These are phyloP conservation scores for Asarcornis scutulata DNA, from an alignment of 2,113 vertebrate species.

Conservation along the genomic window DNA sequence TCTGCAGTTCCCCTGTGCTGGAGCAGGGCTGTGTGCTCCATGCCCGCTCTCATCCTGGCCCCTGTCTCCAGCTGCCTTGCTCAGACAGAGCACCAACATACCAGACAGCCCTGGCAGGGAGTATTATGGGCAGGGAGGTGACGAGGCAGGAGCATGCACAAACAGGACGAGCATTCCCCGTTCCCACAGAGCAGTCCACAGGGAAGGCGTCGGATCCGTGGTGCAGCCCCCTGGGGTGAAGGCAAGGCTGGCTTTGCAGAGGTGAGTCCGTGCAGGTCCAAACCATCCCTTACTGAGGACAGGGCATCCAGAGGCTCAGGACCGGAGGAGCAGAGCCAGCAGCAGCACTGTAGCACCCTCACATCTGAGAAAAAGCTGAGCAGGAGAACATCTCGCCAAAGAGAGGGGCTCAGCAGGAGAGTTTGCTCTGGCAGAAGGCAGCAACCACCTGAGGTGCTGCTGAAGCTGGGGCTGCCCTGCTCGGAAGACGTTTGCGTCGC, in stretches of 20 bases:
- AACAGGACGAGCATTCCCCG: not conserved
- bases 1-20: not conserved
- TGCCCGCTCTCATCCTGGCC: not conserved
- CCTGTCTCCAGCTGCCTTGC: not conserved
- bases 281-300: not conserved
- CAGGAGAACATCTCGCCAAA: rapidly evolving
- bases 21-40: not conserved
- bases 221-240: not conserved
- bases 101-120: not conserved
- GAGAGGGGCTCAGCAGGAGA: not conserved
- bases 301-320: not conserved
- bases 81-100: not conserved
- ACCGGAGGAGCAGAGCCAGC: not conserved
- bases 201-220: not conserved
- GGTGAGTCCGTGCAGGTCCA: not conserved
- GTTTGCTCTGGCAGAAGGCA: rapidly evolving
- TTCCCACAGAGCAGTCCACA: not conserved
- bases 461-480: not conserved
- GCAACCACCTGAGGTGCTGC: rapidly evolving
- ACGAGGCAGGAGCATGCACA: not conserved
- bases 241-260: not conserved
- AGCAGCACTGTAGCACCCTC: not conserved
- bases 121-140: not conserved
- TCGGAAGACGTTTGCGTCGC: rapidly evolving
- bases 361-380: not conserved